Conservation (phyloP, 2,797 vertebrate species). For the Rhyacichthys aspro region DNA sequence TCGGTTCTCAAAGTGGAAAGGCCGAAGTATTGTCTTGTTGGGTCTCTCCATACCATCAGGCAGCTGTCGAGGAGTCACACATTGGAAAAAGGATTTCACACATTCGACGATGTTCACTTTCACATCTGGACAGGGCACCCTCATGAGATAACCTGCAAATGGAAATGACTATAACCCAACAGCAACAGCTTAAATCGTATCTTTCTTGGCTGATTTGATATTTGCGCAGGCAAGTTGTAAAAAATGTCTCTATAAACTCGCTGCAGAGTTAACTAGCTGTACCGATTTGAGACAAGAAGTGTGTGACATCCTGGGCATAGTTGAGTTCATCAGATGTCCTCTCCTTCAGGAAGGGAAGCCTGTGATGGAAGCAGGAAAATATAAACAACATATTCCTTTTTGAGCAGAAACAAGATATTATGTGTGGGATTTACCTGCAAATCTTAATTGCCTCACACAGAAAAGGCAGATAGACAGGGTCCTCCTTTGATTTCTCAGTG, state of each 20-base stretch:
- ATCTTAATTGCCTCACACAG: conserved; percentile 86
- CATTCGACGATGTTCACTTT: conserved; percentile 85
- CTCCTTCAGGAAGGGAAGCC: conserved; percentile 91
- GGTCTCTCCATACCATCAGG: conserved; percentile 77
- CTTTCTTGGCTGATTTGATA: too few species aligned
- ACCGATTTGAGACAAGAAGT: conserved; percentile 89
- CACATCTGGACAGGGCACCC: conserved; percentile 81
- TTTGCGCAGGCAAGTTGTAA: too few species aligned
- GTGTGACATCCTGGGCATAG: conserved; percentile 77
- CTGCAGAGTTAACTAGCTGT: too few species aligned
- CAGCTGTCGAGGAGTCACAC: conserved; percentile 69
- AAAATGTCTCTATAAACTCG: too few species aligned
- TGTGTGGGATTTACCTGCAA: conserved; percentile 82
- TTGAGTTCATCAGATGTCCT: conserved; percentile 87
- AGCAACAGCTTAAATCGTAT: too few species aligned
- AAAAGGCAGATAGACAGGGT: conserved; percentile 77
- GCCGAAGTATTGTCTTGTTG: conserved; percentile 37
- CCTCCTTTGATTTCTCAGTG: conserved; percentile 79
- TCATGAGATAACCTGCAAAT: conserved; percentile 89
- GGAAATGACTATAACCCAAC: too few species aligned
- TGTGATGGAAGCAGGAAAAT: conserved; percentile 60
- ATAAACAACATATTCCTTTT: background rate
- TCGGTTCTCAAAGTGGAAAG: conserved; percentile 41
- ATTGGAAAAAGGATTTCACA: conserved; percentile 85
- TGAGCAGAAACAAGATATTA: background rate